Evolutionary conservation across 2,888 invertebrate species (phyloP).

Genomic region (Platypus cylindrus): DNA sequence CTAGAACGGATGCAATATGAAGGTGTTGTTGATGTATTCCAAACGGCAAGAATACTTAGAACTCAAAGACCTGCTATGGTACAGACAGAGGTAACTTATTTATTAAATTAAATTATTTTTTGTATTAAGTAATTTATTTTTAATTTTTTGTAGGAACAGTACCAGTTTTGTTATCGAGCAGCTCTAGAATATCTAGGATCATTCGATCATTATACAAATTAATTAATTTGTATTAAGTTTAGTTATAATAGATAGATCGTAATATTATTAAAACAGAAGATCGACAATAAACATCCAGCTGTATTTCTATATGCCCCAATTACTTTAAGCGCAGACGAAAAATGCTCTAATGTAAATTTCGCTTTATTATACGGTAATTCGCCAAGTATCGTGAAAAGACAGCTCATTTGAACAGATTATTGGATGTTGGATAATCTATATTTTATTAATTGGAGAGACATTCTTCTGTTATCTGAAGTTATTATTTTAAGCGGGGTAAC

Average conservation of each 20-base stretch:
- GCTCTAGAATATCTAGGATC: slow-evolving; percentile 97
- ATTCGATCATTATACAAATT: slow-evolving; percentile 92
- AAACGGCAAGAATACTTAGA: slow-evolving; percentile 93
- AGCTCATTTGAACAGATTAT: too few species aligned
- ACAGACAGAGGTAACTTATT: slow-evolving; percentile 86
- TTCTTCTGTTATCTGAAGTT: too few species aligned
- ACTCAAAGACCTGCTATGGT: slow-evolving; percentile 99
- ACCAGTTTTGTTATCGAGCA: slow-evolving; percentile 98
- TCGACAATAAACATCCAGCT: too few species aligned
- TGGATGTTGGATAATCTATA: too few species aligned
- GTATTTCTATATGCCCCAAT: too few species aligned
- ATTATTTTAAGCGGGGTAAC: too few species aligned
- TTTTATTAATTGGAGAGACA: too few species aligned
- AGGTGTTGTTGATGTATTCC: slow-evolving; percentile 97
- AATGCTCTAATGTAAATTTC: too few species aligned
- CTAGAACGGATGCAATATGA: slow-evolving; percentile 98
- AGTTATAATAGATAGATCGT: slow-evolving; percentile 8
- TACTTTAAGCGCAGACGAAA: too few species aligned
- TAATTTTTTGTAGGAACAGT: slow-evolving; percentile 70
- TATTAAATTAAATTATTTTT: slow-evolving; percentile 9
- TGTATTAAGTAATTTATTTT: slow-evolving; percentile 1
- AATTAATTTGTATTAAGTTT: too few species aligned
- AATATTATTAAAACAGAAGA: slow-evolving; percentile 18
- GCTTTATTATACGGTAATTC: too few species aligned
- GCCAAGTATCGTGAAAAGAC: too few species aligned